phyloP scores from a whole-genome alignment of 2,888 invertebrate species.

The Xylophagus ater region DNA sequence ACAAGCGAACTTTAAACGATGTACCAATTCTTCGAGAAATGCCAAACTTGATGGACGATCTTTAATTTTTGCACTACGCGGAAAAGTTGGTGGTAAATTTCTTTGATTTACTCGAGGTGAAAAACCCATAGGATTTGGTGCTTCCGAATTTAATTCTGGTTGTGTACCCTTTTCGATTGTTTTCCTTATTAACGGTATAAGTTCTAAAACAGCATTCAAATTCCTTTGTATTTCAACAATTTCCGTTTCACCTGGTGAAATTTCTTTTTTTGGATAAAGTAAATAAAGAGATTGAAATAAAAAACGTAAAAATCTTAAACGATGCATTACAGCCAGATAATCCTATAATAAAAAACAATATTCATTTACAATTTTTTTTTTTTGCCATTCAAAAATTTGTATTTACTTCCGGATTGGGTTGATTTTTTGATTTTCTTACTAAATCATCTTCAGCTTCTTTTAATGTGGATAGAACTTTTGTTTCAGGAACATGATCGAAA shows the following conservation, averaged over 20 bases:
- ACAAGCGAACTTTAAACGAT: conserved; percentile 67
- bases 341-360: conserved; percentile 36
- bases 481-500: conserved; percentile 65
- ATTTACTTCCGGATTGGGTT: conserved; percentile 43
- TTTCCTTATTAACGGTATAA: conserved; percentile 67
- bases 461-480: conserved; percentile 65
- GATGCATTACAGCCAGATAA: conserved; percentile 57
- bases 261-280: conserved; percentile 43
- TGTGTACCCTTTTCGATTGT: conserved; percentile 65
- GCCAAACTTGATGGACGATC: conserved; percentile 52
- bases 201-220: conserved; percentile 67
- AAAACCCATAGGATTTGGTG: conserved; percentile 81
- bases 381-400: neutral
- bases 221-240: conserved; percentile 67
- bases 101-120: conserved; percentile 94
- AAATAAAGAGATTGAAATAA: conserved; percentile 64
- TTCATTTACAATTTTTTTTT: conserved; percentile 11
- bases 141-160: conserved; percentile 48
- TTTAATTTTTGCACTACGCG: conserved; percentile 87
- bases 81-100: conserved; percentile 94
- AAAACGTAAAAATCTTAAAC: conserved; percentile 78
- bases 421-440: conserved; percentile 49
- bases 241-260: conserved; percentile 40
- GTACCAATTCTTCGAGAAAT: conserved; percentile 73
- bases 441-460: conserved; percentile 77